Evolutionary conservation across 2,797 vertebrate species (phyloP).

Genomic region (Myoxocephalus aenaeus): DNA sequence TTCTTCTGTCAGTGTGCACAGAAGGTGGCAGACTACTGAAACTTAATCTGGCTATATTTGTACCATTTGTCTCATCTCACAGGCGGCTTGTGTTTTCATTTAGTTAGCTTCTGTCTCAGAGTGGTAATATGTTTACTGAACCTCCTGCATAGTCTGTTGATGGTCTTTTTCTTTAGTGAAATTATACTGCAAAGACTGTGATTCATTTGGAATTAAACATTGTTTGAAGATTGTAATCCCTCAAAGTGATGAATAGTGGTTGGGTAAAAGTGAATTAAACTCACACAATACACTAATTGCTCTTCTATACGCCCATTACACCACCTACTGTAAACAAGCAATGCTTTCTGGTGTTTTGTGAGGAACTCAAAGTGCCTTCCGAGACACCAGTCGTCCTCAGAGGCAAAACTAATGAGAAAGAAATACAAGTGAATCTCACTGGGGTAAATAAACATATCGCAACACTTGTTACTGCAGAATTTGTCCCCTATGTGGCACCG

Average conservation of each 20-base stretch:
- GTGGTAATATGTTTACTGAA: slow-evolving; percentile 34
- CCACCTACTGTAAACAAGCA: slow-evolving; percentile 21
- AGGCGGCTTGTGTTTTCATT: slow-evolving; percentile 41
- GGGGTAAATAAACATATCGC: not conserved
- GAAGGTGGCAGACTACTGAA: slow-evolving; percentile 9
- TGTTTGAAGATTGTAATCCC: slow-evolving; percentile 28
- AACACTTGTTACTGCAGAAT: not conserved
- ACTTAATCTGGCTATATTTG: slow-evolving; percentile 16
- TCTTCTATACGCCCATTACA: slow-evolving; percentile 15
- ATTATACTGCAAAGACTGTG: slow-evolving; percentile 25
- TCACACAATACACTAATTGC: slow-evolving; percentile 35
- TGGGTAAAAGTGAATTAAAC: slow-evolving; percentile 32
- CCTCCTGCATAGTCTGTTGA: slow-evolving; percentile 14
- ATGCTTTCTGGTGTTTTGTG: slow-evolving; percentile 3
- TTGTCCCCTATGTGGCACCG: not conserved
- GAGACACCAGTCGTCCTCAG: slow-evolving; percentile 9
- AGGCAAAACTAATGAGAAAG: slow-evolving; percentile 25
- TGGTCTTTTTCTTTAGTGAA: not conserved
- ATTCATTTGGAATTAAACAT: slow-evolving; percentile 37
- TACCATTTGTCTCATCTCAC: slow-evolving; percentile 30
- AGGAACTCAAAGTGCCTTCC: not conserved
- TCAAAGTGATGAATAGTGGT: slow-evolving; percentile 46
- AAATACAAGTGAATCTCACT: slow-evolving; percentile 2
- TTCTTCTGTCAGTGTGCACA: slow-evolving; percentile 9
- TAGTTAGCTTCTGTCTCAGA: slow-evolving; percentile 2